Evolutionary conservation across 2,113 vertebrate genomes (phyloP), one percentile per base, ranked within the genome.

Genomic region (Forbesichthys agassizii): DNA sequence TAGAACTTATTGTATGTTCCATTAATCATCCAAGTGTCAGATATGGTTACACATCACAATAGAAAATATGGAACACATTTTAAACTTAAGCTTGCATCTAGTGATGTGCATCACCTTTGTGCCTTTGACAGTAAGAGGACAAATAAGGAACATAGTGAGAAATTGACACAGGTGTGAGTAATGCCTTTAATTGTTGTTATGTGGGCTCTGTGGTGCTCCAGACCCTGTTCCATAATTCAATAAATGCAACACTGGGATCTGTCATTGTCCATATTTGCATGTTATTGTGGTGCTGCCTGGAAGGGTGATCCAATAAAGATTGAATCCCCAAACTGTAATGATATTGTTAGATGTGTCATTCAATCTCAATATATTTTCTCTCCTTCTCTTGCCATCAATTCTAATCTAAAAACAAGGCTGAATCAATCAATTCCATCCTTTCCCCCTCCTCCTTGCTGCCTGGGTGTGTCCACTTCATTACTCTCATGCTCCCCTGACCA

Each of bases 211-310:
- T 42, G 69, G 51, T 75, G 63, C 66, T 69, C 61, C 74, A 51
- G 70, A 14, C 78, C 66, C 61, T 36, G 75, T 54, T 57, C 36
- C 66, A 60, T 84, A 78, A 90, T 80, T 67, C 3, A 80, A 88
- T 88, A 83, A 70, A 78, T 66, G 75, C 49, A 63, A 52, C 82
- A 79, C 59, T 66, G 66, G 66, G 74, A 76, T 82, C 59, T 82
- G 71, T 86, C 77, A 86, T 72, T 6, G 67, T 63, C 69, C 74
- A 57, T 70, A 75, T 86, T 83, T 71, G 83, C 73, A 61, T 82
- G 67, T 62, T 79, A 82, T 85, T 61, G 69, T 66, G 61, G 69
- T 7, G 60, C 73, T 65, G 67, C 46, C 74, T 48, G 54, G 14
- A 0, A 52, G 71, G 68, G 56, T 61, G 80, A 84, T 82, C 65